phyloP scores from a whole-genome alignment of 2,888 invertebrate genomes.

The Eupsilia transversa region DNA sequence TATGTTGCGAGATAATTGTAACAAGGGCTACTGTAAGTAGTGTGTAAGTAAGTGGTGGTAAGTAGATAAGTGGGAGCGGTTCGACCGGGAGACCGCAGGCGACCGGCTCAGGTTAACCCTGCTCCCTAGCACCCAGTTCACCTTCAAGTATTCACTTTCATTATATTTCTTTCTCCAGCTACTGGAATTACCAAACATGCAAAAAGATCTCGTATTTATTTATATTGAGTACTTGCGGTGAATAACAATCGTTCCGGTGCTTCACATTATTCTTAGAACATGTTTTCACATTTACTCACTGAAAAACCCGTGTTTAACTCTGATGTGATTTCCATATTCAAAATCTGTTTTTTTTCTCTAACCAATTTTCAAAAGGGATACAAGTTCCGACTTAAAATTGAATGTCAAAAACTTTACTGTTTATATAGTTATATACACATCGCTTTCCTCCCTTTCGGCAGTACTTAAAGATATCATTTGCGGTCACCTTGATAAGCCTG shows the following conservation, averaged over 20 bases:
- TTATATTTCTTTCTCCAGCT: slow-evolving; percentile 72
- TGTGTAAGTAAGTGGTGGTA: slow-evolving; percentile 44
- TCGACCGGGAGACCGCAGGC: slow-evolving; percentile 77
- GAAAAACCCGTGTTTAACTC: slow-evolving; percentile 4
- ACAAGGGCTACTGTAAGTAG: slow-evolving; percentile 57
- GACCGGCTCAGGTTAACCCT: slow-evolving; percentile 79
- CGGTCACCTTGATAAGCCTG: slow-evolving; percentile 22
- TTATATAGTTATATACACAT: neutral
- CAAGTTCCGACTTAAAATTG: neutral
- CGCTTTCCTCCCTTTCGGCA: neutral
- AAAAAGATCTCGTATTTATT: slow-evolving; percentile 40
- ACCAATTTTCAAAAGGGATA: neutral
- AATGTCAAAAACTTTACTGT: neutral
- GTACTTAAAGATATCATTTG: neutral
- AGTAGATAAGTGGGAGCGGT: slow-evolving; percentile 51
- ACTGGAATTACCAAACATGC: slow-evolving; percentile 72
- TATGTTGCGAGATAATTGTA: slow-evolving; percentile 49
- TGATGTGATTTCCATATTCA: neutral
- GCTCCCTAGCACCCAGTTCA: slow-evolving; percentile 74
- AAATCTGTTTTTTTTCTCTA: neutral
- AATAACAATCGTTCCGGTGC: slow-evolving; percentile 2
- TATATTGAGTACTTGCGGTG: slow-evolving; percentile 16
- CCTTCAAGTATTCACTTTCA: slow-evolving; percentile 83
- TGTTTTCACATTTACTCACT: slow-evolving; percentile 10
- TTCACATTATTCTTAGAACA: neutral